phyloP scores from a whole-genome alignment of 2,113 vertebrate species.

The Rissa tridactyla region DNA sequence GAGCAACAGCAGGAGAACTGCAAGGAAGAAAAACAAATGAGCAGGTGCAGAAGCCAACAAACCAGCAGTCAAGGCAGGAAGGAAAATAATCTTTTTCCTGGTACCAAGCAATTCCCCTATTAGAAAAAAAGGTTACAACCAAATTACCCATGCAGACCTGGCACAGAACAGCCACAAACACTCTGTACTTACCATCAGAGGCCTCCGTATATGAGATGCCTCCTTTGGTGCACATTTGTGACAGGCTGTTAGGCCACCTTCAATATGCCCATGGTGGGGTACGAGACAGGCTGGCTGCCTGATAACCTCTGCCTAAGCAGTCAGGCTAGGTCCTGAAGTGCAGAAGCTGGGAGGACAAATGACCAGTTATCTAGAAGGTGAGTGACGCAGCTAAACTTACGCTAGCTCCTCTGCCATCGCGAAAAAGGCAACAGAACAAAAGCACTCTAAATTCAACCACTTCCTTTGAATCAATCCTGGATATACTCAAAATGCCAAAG shows the following conservation, averaged over 20 bases:
- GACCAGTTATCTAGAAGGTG: not conserved
- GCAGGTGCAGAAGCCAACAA: not conserved
- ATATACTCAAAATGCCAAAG: not conserved
- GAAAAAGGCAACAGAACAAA: not conserved
- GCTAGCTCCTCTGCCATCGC: not conserved
- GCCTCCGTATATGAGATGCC: not conserved
- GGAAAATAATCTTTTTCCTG: not conserved
- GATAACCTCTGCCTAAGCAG: not conserved
- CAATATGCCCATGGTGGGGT: not conserved
- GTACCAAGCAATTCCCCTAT: not conserved
- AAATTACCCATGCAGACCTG: not conserved
- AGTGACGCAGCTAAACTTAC: not conserved
- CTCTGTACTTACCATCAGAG: not conserved
- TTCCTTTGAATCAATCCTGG: not conserved
- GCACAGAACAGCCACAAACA: not conserved
- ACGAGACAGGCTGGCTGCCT: not conserved
- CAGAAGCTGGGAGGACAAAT: not conserved
- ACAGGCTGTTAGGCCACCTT: not conserved
- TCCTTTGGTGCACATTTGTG: not conserved
- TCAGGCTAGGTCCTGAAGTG: not conserved
- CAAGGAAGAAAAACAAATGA: not conserved
- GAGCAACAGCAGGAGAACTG: not conserved
- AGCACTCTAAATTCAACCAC: not conserved
- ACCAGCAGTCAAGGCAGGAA: not conserved
- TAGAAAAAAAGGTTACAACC: not conserved